Conservation (phyloP, 2,888 invertebrate species). For the Lochmaea capreae region DNA sequence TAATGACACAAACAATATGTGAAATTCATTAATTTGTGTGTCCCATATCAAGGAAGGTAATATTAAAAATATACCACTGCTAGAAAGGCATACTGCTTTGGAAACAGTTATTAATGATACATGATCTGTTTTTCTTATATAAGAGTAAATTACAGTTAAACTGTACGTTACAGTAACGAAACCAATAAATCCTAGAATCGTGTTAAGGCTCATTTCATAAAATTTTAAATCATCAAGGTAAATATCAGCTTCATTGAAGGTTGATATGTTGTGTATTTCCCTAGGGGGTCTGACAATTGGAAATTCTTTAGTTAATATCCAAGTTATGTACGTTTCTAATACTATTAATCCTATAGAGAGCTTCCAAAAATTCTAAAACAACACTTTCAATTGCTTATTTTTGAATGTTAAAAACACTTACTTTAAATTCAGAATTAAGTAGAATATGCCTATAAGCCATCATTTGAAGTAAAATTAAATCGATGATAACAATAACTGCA, state of each 20-base stretch:
- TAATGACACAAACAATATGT: constrained; percentile 71
- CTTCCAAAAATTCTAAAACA: constrained; percentile 70
- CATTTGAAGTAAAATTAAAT: constrained; percentile 82
- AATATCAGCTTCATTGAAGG: constrained; percentile 51
- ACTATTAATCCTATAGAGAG: constrained; percentile 81
- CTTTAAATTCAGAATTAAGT: constrained; percentile 83
- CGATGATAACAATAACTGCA: constrained; percentile 86
- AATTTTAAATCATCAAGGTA: constrained; percentile 59
- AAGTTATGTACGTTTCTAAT: constrained; percentile 83
- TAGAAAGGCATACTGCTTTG: constrained; percentile 72
- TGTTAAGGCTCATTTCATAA: constrained; percentile 56
- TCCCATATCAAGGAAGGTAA: constrained; percentile 77
- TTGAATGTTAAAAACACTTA: constrained; percentile 59
- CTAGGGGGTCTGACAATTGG: constrained; percentile 32
- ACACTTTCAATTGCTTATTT: not conserved
- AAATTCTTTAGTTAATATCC: constrained; percentile 62
- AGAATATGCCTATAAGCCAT: constrained; percentile 88
- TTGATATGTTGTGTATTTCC: constrained; percentile 46
- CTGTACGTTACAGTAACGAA: constrained; percentile 55
- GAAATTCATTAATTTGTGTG: constrained; percentile 62
- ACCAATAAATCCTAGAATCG: constrained; percentile 56
- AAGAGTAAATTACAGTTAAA: constrained; percentile 53
- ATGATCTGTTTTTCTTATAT: constrained; percentile 36
- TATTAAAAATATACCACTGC: constrained; percentile 71
- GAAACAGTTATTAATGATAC: constrained; percentile 60